Conservation (phyloP, 64 coral and sea anemone genomes). For the Montipora efflorescens region DNA sequence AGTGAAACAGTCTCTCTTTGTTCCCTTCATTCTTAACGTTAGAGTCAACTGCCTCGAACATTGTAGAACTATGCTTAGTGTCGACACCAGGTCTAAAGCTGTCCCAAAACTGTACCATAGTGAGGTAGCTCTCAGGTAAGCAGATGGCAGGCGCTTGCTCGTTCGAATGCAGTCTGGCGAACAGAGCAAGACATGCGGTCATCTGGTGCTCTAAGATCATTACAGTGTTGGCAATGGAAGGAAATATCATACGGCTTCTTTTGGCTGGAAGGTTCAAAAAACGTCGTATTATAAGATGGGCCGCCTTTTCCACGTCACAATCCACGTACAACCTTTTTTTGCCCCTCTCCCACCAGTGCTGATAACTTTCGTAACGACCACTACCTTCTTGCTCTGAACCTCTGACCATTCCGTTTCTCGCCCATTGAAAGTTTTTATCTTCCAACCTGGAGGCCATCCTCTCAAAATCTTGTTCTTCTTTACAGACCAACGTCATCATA, state of each 20-base stretch:
- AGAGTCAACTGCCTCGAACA: slow-evolving; percentile 63
- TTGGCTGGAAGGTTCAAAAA: slow-evolving; percentile 59
- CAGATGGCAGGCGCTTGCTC: slow-evolving; percentile 20
- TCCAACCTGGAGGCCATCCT: background rate
- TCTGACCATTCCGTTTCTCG: slow-evolving; percentile 40
- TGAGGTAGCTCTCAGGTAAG: slow-evolving; percentile 82
- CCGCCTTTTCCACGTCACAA: slow-evolving; percentile 49
- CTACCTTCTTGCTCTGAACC: background rate
- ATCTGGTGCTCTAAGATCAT: slow-evolving; percentile 89
- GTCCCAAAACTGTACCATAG: slow-evolving; percentile 71
- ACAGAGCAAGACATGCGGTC: slow-evolving; percentile 64
- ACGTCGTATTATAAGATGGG: slow-evolving; percentile 37
- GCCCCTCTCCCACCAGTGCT: slow-evolving; percentile 42
- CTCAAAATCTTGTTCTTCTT: slow-evolving; percentile 47
- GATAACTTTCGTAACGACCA: slow-evolving; percentile 45
- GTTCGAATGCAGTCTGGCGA: slow-evolving; percentile 18
- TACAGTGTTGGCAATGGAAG: slow-evolving; percentile 87
- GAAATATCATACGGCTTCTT: slow-evolving; percentile 25
- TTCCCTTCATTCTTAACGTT: slow-evolving; percentile 7
- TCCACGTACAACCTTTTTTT: slow-evolving; percentile 50
- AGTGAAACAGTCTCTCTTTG: background rate
- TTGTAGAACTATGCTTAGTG: slow-evolving; percentile 11
- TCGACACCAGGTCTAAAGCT: slow-evolving; percentile 14
- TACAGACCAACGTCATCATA: slow-evolving; percentile 10
- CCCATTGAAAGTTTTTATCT: background rate